Base-by-base conservation (phyloP, 2,888 invertebrate species). In the Hybos culiciformis region DNA sequence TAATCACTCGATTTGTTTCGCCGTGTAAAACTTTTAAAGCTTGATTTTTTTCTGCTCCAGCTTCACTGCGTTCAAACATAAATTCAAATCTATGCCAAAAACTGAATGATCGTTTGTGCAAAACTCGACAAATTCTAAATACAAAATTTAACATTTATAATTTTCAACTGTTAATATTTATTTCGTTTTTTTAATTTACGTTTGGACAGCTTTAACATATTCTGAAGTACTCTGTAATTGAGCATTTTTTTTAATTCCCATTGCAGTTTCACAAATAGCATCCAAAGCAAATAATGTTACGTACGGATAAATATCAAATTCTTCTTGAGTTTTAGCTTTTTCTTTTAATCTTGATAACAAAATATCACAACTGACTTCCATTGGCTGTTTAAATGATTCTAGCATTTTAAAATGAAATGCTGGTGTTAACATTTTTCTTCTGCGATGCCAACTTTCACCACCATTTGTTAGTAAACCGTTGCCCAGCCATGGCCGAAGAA, bases 391-490 rank as follows among this genome's bases (percentile, higher is more conserved):
- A 59, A 83, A 85, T 53, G 80, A 75, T 56, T 81, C 75, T 29
- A 86, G 64, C 45, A 84, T 83, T 53, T 79, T 78, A 59, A 84
- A 85, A 60, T 86, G 86, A 59, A 85, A 86, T 0, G 83, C 77
- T 0, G 84, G 83, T 0, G 85, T 85, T 41, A 86, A 57, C 46
- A 85, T 70, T 61, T 80, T 83, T 38, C 85, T 70, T n/a, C 78
- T 72, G 1, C 65, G 64, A 53, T 71, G 73, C 85, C 85, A 86
- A 59, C 72, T 70, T 14, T 62, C 59, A 15, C 63, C 63, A 9
- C 58, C 55, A 47, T 55, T 63, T 2, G 64, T 61, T 1, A 65
- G 51, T 4, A 65, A 52, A 1, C 64, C 64, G 24, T 54, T 57
- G 15, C 64, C 64, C 38, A 64, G 46, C 64, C 64, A 65, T 18